Percentiles rank a stretch among this genome's conserved stretches.
Evolutionary conservation across 2,888 invertebrate genomes (phyloP).

Genomic region (Papilio demoleus): DNA sequence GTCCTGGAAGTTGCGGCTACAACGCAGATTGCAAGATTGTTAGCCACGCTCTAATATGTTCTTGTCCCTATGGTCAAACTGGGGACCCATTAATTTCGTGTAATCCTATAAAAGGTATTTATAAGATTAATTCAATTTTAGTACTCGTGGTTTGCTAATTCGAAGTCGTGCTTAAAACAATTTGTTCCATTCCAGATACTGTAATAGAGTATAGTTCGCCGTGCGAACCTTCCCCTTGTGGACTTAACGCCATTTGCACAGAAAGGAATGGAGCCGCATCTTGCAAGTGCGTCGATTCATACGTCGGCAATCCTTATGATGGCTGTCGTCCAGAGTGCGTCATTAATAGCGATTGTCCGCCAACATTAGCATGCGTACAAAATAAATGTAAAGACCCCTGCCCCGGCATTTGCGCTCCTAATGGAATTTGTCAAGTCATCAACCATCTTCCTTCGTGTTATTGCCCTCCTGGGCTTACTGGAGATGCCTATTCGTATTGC

Average conservation of each 20-base stretch:
- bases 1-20: constrained; percentile 86
- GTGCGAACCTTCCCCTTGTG: constrained; percentile 88
- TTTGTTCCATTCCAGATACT: constrained; percentile 59
- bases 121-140: constrained; percentile 6
- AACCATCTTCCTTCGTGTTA: constrained; percentile 90
- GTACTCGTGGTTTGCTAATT: constrained; percentile 9
- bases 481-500: constrained; percentile 88
- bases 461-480: constrained; percentile 86
- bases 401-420: constrained; percentile 88
- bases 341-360: constrained; percentile 90
- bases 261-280: constrained; percentile 86
- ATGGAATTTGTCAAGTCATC: constrained; percentile 89
- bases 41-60: constrained; percentile 87
- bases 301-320: constrained; percentile 76
- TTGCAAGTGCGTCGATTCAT: constrained; percentile 87
- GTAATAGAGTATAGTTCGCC: constrained; percentile 79
- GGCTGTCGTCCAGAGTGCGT: constrained; percentile 93
- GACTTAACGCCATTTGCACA: constrained; percentile 85
- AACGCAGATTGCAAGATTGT: constrained; percentile 89
- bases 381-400: constrained; percentile 92
- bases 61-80: constrained; percentile 84
- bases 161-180: constrained; percentile 17
- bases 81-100: constrained; percentile 86
- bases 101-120: constrained; percentile 69
- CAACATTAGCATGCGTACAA: constrained; percentile 88